phyloP scores from a whole-genome alignment of 2,113 vertebrate species.

The Paralichthys olivaceus region DNA sequence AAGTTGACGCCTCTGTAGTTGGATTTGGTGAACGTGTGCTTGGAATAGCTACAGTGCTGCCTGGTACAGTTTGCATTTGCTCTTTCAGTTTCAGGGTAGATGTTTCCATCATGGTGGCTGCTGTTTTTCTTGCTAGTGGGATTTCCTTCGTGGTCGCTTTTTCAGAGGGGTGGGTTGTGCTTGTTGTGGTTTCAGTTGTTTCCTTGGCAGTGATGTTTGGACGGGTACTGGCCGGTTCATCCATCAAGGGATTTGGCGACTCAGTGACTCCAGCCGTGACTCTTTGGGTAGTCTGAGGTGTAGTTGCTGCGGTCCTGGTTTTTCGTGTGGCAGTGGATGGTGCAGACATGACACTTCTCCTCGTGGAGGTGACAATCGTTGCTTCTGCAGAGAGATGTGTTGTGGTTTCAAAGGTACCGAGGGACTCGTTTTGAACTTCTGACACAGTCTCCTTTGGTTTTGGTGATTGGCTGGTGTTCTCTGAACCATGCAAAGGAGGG shows the following conservation, averaged over 20 bases:
- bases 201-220: conserved; percentile 15
- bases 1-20: conserved; percentile 10
- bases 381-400: background rate
- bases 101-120: background rate
- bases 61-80: conserved; percentile 21
- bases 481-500: background rate
- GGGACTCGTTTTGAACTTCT: background rate
- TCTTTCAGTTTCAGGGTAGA: conserved; percentile 7
- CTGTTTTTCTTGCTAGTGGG: background rate
- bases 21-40: background rate
- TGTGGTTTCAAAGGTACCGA: background rate
- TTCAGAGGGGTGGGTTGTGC: conserved; percentile 1
- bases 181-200: conserved; percentile 12
- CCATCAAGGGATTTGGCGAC: background rate
- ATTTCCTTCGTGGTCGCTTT: conserved; percentile 4
- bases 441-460: conserved; percentile 37
- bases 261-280: conserved; percentile 13
- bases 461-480: conserved; percentile 19
- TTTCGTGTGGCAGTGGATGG: background rate
- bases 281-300: conserved; percentile 29
- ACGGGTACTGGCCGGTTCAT: conserved; percentile 12
- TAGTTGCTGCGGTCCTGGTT: conserved; percentile 10
- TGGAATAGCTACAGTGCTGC: conserved; percentile 15
- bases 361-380: background rate
- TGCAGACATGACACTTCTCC: background rate